These are phyloP conservation scores for Callosobruchus maculatus DNA, from an alignment of 2,888 invertebrate genomes.

Conservation along the genomic window DNA sequence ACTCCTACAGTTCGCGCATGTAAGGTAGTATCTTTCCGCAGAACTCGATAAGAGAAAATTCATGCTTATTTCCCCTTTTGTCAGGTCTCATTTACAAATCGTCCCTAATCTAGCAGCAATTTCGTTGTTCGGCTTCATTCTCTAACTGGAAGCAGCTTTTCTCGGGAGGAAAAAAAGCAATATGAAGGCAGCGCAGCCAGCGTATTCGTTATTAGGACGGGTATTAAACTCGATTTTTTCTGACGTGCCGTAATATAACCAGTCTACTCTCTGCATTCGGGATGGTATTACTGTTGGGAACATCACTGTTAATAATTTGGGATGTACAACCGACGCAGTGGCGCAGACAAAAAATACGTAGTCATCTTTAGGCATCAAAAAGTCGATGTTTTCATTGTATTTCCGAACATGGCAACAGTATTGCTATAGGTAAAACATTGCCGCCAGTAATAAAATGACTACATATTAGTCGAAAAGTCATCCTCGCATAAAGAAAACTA, in stretches of 20 bases:
- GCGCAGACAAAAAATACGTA: too few relatives aligned
- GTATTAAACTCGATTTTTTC: not conserved
- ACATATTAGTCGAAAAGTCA: too few relatives aligned
- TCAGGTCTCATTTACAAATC: not conserved
- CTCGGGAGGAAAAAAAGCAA: not conserved
- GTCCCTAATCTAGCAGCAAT: not conserved
- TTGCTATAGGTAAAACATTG: too few relatives aligned
- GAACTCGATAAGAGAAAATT: not conserved
- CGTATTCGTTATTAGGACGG: not conserved
- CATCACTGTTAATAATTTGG: not conserved
- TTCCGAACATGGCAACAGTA: too few relatives aligned
- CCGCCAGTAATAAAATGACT: too few relatives aligned
- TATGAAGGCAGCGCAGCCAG: not conserved
- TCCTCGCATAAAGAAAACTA: too few relatives aligned
- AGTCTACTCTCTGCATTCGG: not conserved
- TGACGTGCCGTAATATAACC: not conserved
- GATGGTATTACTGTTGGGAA: not conserved
- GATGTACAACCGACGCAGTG: not conserved
- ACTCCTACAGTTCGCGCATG: too few relatives aligned
- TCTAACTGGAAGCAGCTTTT: not conserved
- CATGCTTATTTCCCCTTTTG: not conserved
- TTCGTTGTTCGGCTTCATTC: not conserved
- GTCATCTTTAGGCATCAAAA: too few relatives aligned
- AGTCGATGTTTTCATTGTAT: too few relatives aligned
- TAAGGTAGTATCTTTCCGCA: not conserved